A percentile compares a stretch with the other conserved stretches of the same genome.
These are phyloP conservation scores for Trachelus stipa DNA, from an alignment of 2,888 invertebrate species.

Conservation along the genomic window DNA sequence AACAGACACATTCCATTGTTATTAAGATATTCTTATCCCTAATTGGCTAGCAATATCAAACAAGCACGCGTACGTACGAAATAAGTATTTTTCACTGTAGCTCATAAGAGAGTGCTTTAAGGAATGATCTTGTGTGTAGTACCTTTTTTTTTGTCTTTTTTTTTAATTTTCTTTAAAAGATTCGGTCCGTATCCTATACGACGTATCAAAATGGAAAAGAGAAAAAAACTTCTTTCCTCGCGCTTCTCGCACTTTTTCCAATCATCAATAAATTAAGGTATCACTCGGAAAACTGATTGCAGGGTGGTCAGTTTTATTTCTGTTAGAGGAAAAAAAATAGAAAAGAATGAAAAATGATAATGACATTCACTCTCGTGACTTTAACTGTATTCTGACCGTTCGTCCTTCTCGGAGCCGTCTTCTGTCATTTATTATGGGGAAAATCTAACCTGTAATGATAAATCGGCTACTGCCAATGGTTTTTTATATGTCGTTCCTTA, in stretches of 20 bases:
- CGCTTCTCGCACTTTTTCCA: neutral
- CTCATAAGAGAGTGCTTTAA: constrained; percentile 28
- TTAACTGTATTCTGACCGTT: neutral
- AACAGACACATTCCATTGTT: constrained; percentile 58
- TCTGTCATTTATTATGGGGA: neutral
- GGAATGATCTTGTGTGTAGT: constrained; percentile 10
- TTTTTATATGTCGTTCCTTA: neutral
- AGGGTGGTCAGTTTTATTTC: neutral
- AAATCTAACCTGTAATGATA: neutral
- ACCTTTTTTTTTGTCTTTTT: constrained; percentile 25
- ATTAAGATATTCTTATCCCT: constrained; percentile 48
- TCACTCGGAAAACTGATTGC: neutral
- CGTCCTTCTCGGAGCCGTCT: neutral
- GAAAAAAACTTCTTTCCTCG: neutral
- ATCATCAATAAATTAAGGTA: neutral
- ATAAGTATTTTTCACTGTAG: constrained; percentile 52
- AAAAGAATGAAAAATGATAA: neutral
- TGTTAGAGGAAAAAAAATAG: neutral
- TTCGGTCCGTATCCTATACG: constrained; percentile 8
- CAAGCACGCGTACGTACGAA: constrained; percentile 36
- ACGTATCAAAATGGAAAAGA: neutral
- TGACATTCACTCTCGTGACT: neutral
- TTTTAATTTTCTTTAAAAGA: constrained; percentile 32
- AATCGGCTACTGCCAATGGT: neutral
- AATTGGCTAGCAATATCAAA: constrained; percentile 46